Evolutionary conservation across 2,113 vertebrate genomes (phyloP), one percentile per base, ranked within the genome.

Genomic region (Podocnemis expansa): DNA sequence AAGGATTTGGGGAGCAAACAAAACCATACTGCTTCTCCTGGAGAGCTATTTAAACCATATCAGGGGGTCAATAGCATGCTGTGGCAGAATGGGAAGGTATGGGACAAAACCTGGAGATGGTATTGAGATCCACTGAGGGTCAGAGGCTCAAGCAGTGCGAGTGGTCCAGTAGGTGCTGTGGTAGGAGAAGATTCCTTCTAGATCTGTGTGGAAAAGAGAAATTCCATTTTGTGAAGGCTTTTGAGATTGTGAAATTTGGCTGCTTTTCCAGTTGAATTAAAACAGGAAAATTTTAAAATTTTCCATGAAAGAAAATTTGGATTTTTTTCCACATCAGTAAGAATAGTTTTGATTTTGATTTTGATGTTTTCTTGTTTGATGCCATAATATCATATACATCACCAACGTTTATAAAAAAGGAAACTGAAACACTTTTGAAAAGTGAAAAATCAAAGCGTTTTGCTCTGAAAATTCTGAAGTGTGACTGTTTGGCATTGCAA

Each of bases 241-340:
- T 95, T 87, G 91, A 96, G 93, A 85, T 93, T 95, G 96, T 0
- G 31, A 92, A 95, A 94, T 95, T 91, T 97, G 97, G 95, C 94
- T 97, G 92, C 93, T 94, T 93, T 97, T 97, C 95, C 85, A 95
- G 24, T 93, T 96, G 97, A 95, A 97, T 94, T 96, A 93, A 97
- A 97, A 96, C 96, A 90, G 97, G 96, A 97, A 96, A 97, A 97
- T 96, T 97, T 95, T 86, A 96, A 78, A 93, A 95, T 96, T 95
- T 96, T 73, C 96, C 95, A 95, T 95, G 95, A 93, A 93, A 56
- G 80, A 89, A 90, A 95, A 91, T 89, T 95, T 91, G 96, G 88
- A 90, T 94, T 95, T 73, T 93, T 84, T 96, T 96, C 96, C 92
- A 87, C 88, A 93, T 90, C 93, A 89, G 97, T 96, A 90, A 89